These are phyloP conservation scores for Mythimna lalbum DNA, from an alignment of 2,888 invertebrate genomes.

Conservation along the genomic window DNA sequence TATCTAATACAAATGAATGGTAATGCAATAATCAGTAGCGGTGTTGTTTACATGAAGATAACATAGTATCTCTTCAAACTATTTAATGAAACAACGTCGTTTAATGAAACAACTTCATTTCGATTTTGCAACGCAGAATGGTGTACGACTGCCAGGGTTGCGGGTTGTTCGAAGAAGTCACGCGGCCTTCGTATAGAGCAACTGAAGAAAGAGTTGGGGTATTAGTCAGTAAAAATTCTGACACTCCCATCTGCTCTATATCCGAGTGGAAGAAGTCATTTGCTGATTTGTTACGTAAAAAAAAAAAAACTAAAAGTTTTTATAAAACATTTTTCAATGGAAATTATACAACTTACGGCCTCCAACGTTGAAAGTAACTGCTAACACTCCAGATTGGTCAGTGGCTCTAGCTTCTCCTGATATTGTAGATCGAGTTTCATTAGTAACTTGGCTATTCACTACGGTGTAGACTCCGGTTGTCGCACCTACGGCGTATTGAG, in stretches of 20 bases:
- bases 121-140: not conserved
- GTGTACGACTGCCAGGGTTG: not conserved
- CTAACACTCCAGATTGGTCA: conserved; percentile 87
- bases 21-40: not conserved
- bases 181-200: not conserved
- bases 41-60: not conserved
- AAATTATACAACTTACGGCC: conserved; percentile 80
- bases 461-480: not conserved
- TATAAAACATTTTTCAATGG: not conserved
- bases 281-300: not conserved
- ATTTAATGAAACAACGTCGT: not conserved
- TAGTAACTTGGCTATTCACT: conserved; percentile 40
- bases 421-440: conserved; percentile 84
- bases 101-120: not conserved
- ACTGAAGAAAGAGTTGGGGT: too few species aligned
- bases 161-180: not conserved
- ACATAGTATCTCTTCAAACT: not conserved
- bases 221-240: not conserved
- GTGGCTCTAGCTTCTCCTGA: conserved; percentile 86
- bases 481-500: conserved; percentile 81
- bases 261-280: not conserved
- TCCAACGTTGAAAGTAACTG: conserved; percentile 87
- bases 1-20: not conserved
- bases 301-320: not conserved
- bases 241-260: not conserved